Evolutionary conservation across 2,113 vertebrate genomes (phyloP), one percentile per base, ranked within the genome.

Genomic region (Mesoclemmys tuberculata): DNA sequence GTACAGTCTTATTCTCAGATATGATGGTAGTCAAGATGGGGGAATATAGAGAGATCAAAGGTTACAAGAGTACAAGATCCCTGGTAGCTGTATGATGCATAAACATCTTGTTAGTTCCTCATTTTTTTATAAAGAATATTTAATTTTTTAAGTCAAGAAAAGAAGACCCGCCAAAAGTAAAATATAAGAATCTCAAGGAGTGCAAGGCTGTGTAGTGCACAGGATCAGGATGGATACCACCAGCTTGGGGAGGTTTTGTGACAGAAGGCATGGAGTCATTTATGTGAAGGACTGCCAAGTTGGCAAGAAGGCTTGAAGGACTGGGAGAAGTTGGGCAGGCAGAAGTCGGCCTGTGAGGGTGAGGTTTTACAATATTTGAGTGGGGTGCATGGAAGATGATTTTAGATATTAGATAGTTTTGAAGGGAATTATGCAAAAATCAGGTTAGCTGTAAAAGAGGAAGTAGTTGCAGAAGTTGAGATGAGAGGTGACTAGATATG

Each of bases 151-250:
- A 84, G 61, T 74, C n/a, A 52, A 26, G 82, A 77, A 41, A 61
- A 84, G 86, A 27, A 46, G 56, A 71, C 51, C 22, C 7, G 8
- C 64, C 64, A 68, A 68, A n/a, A 68, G 31, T 64, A 35, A 64
- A 64, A 38, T 68, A 68, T 31, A 68, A 68, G 64, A 18, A n/a
- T 21, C 64, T 21, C 35, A n/a, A 79, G 87, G 71, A 87, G 46
- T 0, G 0, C 8, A 24, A 84, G 58, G 24, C 82, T 0, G 0
- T 4, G 46, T 89, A 41, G 80, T 89, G 51, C 31, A 18, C 56
- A 38, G 29, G 54, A 71, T 85, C 51, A 61, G 78, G 48, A 38
- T 52, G 80, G 82, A 51, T 90, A 24, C 46, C 8, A 82, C n/a
- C 79, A 77, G 74, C 51, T 51, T 61, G 77, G 92, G 85, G 78